These are phyloP conservation scores for Drosophila acutilabella DNA, from an alignment of 2,888 invertebrate species.

Conservation along the genomic window DNA sequence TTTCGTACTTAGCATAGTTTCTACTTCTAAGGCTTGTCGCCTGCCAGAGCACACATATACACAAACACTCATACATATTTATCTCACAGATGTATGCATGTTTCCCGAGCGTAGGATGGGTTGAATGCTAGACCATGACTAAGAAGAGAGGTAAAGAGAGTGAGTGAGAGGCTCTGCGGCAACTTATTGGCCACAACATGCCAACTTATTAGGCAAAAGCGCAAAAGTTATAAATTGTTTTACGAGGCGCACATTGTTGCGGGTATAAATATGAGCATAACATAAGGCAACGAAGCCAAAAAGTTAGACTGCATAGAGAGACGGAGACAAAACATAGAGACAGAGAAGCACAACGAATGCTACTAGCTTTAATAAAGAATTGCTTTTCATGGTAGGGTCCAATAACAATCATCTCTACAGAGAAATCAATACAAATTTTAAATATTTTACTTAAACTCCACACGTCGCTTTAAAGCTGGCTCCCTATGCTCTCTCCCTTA, in stretches of 20 bases:
- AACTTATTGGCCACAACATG: slow-evolving; percentile 79
- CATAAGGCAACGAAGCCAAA: slow-evolving; percentile 51
- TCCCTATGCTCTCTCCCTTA: too few relatives aligned
- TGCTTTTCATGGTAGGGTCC: too few relatives aligned
- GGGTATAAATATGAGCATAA: slow-evolving; percentile 63
- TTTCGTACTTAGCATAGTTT: slow-evolving; percentile 57
- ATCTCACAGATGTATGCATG: background rate
- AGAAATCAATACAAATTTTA: too few relatives aligned
- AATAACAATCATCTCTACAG: too few relatives aligned
- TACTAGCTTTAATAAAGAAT: slow-evolving; percentile 4
- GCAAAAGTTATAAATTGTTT: slow-evolving; percentile 79
- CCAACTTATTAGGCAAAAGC: slow-evolving; percentile 80
- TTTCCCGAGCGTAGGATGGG: slow-evolving; percentile 3
- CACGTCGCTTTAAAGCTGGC: too few relatives aligned
- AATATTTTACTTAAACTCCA: too few relatives aligned
- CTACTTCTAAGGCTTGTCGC: slow-evolving; percentile 46
- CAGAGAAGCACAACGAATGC: background rate
- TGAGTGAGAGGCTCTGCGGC: slow-evolving; percentile 52
- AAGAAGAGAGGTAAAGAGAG: background rate
- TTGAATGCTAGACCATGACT: background rate
- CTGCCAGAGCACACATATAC: slow-evolving; percentile 38
- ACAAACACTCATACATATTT: background rate
- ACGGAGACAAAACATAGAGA: slow-evolving; percentile 1
- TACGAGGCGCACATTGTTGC: slow-evolving; percentile 76
- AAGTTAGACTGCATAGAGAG: slow-evolving; percentile 41